Evolutionary conservation across 2,797 vertebrate species (phyloP), one percentile per base, ranked within the genome.

Genomic region (Falco columbarius): DNA sequence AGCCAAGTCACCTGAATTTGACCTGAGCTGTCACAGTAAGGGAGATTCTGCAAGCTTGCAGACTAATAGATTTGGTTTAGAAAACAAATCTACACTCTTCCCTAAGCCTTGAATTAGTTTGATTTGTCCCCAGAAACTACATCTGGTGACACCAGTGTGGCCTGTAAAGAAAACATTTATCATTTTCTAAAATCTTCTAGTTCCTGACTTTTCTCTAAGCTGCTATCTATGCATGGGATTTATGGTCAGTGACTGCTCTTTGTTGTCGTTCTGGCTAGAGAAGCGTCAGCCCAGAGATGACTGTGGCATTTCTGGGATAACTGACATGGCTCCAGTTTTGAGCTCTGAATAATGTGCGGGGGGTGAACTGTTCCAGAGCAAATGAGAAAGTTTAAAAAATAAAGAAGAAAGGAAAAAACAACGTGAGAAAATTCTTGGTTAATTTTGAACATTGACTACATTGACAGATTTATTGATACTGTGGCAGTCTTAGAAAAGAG

Each of bases 1-100:
- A 71, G 68, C 29, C 44, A 82, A 68, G 51, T 56, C 89, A 70
- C 62, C 93, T 88, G 65, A 76, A 89, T 80, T 91, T 96, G 80
- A 93, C 70, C 85, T 51, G 29, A 81, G 40, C 56, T 91, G 67
- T 81, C 63, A 90, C 63, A 96, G 61, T 26, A 29, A 92, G 23
- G 36, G 46, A 93, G 21, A 81, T 58, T 77, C 24, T 5, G n/a
- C 55, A 74, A 84, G 44, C 70, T 86, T 56, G 62, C 80, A 86
- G 66, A 58, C 12, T 52, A 80, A 85, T 8, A 59, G 49, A 12
- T 40, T 65, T 73, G 15, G 34, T 90, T 83, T 49, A 61, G n/a
- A 15, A 88, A 77, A 44, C 15, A 55, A 74, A 81, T 17, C 30
- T 46, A 30, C 2, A 3, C 29, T 75, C 14, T 87, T 86, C 38